A percentile compares a stretch with the other conserved stretches of the same genome.
Evolutionary conservation across 2,888 invertebrate genomes (phyloP).

Genomic region (Scaptomyza reducta): DNA sequence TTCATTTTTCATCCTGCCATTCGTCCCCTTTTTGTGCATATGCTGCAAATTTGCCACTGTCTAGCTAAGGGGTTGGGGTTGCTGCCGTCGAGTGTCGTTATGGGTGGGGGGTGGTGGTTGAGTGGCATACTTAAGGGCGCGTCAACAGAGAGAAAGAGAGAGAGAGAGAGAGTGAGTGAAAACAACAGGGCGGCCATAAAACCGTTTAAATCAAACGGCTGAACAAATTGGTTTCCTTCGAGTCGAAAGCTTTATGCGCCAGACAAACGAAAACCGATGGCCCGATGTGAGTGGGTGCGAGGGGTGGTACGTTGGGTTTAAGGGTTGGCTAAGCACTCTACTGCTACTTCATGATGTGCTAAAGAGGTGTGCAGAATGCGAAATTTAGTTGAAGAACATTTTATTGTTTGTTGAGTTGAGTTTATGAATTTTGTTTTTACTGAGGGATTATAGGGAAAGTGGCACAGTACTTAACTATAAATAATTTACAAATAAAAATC

Average conservation of each 20-base stretch:
- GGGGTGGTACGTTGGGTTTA: conserved; percentile 8
- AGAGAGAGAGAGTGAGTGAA: conserved; percentile 49
- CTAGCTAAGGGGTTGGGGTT: conserved; percentile 24
- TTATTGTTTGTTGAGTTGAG: neutral
- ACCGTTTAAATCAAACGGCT: conserved; percentile 80
- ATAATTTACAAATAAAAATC: no score
- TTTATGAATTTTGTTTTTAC: neutral
- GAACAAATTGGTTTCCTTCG: conserved; percentile 81
- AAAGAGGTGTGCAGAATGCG: conserved; percentile 40
- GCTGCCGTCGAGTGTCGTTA: conserved; percentile 15
- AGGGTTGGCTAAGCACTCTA: conserved; percentile 37
- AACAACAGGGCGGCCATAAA: conserved; percentile 80
- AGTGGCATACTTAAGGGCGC: conserved; percentile 80
- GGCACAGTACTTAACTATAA: neutral
- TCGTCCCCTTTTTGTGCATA: conserved; percentile 65
- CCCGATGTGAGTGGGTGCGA: neutral
- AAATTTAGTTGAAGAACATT: conserved; percentile 15
- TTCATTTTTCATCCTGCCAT: conserved; percentile 23
- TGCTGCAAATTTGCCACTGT: conserved; percentile 78
- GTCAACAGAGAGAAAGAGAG: conserved; percentile 35
- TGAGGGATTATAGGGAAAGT: neutral
- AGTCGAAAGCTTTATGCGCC: conserved; percentile 76
- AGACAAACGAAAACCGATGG: conserved; percentile 44
- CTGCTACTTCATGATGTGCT: conserved; percentile 42
- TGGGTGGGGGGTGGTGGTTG: neutral